Conservation (phyloP, 2,888 invertebrate species). For the Drosophila eohydei region DNA sequence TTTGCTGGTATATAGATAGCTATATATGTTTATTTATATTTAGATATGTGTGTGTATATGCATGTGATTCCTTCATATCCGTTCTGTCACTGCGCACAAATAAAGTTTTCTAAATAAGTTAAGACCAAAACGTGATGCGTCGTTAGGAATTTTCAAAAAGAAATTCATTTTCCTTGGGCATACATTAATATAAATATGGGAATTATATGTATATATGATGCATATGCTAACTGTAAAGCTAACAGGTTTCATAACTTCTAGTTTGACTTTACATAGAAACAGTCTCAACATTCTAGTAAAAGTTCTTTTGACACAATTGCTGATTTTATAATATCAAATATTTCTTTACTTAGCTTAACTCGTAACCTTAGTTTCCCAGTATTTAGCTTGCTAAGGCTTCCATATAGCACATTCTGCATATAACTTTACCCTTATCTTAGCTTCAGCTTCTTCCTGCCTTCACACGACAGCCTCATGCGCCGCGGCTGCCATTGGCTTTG, state of each 20-base stretch:
- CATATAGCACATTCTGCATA: too few species aligned
- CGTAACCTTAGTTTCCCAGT: too few species aligned
- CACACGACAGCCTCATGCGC: background rate
- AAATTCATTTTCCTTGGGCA: background rate
- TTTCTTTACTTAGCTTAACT: too few species aligned
- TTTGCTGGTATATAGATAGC: conserved; percentile 28
- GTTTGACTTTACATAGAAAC: too few species aligned
- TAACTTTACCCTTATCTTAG: too few species aligned
- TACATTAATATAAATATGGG: background rate
- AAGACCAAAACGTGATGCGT: conserved; percentile 2
- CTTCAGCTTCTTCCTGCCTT: background rate
- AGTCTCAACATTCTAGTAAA: too few species aligned
- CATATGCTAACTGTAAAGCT: too few species aligned
- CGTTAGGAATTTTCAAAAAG: background rate
- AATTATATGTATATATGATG: background rate
- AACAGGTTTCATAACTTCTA: background rate
- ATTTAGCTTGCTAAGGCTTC: too few species aligned
- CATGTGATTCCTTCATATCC: conserved; percentile 63
- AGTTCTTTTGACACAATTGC: too few species aligned
- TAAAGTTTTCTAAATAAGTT: conserved; percentile 1
- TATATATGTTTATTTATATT: conserved; percentile 14
- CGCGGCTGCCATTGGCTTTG: conserved; percentile 18
- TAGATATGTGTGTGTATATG: conserved; percentile 5
- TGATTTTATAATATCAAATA: too few species aligned
- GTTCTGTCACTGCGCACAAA: conserved; percentile 36